Evolutionary conservation across 2,888 invertebrate genomes (phyloP).

Genomic region (Dioctria rufipes): DNA sequence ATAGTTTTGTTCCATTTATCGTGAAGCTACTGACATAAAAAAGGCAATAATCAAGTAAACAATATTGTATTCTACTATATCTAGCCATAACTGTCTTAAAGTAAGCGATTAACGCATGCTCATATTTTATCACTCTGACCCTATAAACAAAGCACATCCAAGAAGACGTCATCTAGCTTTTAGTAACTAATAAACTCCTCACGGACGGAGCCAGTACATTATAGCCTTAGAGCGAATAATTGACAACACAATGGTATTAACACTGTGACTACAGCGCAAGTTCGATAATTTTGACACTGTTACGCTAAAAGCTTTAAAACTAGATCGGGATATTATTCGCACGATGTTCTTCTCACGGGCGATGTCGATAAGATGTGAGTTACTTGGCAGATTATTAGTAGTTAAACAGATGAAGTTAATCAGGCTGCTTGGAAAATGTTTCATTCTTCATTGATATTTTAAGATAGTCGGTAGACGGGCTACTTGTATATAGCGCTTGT

Average conservation of each 20-base stretch:
- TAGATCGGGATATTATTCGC: constrained; percentile 14
- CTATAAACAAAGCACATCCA: no score
- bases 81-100: no score
- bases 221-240: neutral
- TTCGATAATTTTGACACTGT: constrained; percentile 55
- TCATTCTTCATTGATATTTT: constrained; percentile 1
- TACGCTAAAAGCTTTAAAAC: constrained; percentile 56
- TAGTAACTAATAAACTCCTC: neutral
- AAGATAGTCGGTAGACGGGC: constrained; percentile 24
- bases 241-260: neutral
- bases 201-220: neutral
- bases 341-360: neutral
- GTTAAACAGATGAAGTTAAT: constrained; percentile 45
- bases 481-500: neutral
- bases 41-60: no score
- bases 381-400: constrained; percentile 29
- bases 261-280: neutral
- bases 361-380: constrained; percentile 33
- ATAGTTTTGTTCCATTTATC: no score
- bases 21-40: no score
- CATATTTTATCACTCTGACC: no score
- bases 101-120: no score
- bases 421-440: constrained; percentile 38
- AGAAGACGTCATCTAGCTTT: no score
- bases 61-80: no score